phyloP scores from a whole-genome alignment of 2,113 vertebrate genomes.

The Cervus canadensis region DNA sequence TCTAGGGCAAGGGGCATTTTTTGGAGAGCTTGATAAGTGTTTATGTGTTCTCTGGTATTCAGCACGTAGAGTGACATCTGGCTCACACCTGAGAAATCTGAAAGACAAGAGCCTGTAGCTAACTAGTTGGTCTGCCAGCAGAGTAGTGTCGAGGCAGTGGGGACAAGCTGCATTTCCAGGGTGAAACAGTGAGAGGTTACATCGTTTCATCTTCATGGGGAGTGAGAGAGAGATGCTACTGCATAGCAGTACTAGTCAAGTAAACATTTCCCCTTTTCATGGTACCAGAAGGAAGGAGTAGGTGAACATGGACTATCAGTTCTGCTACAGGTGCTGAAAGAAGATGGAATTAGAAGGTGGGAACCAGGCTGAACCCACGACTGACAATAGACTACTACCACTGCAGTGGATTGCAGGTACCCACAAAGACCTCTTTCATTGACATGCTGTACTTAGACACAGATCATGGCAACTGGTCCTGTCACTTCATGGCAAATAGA shows the following conservation, averaged over 20 bases:
- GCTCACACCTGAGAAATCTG: not conserved
- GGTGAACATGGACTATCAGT: no score
- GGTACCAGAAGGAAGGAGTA: not conserved
- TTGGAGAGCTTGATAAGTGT: not conserved
- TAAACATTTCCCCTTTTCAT: not conserved
- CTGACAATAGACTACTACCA: no score
- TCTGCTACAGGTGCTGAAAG: not conserved
- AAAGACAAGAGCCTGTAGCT: not conserved
- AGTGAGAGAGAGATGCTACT: not conserved
- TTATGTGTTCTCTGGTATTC: not conserved
- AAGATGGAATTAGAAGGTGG: not conserved
- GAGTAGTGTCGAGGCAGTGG: not conserved
- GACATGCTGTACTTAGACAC: not conserved
- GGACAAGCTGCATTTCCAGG: not conserved
- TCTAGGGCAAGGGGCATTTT: not conserved
- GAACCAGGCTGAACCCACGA: not conserved
- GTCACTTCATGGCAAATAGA: no score
- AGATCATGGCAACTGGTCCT: no score
- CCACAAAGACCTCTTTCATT: not conserved
- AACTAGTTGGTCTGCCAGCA: not conserved
- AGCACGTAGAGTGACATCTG: not conserved
- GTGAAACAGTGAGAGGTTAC: not conserved
- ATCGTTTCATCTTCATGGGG: fast-evolving
- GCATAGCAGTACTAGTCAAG: not conserved
- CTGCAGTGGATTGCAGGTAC: no score